Base-by-base conservation (phyloP, 2,113 vertebrate genomes). In the Apteryx mantelli region DNA sequence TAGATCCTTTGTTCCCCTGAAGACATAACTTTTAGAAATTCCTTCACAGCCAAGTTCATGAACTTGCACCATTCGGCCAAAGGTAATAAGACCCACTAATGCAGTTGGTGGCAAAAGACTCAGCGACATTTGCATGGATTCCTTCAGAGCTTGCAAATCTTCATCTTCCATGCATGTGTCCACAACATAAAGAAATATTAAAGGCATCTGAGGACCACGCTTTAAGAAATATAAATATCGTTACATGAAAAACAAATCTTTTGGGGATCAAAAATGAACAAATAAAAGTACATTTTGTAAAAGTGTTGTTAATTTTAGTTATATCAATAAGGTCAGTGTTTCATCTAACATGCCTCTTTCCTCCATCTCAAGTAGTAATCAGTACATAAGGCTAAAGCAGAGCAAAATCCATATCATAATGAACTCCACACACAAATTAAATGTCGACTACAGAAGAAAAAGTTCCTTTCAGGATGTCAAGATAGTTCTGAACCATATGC, bases 141-240 rank as follows among this genome's bases (percentile, higher is more conserved):
- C 99, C 94, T 99, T 99, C 95, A 99, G 95, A 15, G 99, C 99
- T 93, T 99, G 99, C 93, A 99, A 98, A 95, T 99, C 99, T 94
- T 99, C 99, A 93, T 99, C 99, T 97, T 99, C 99, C 99, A 99
- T 99, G 84, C 99, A 99, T 2, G 99, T 99, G 98, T 99, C 99
- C 98, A 99, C 99, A 96, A 99, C 99, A 79, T 99, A 99, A 50
- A 99, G 98, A 96, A 99, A 99, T 98, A 99, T 99, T 97, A 99
- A 97, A 6, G 99, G 99, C 99, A 99, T 99, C 98, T 99, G 99
- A 96, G 99, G 99, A 69, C 99, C 99, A 70, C 99, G 98, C 99
- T 99, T 95, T 94, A 83, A 85, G 95, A 95, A 97, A 96, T 14
- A 93, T 20, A 94, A 93, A 92, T 30, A 78, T 8, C 73, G 86